Conservation (phyloP, 2,888 invertebrate species). For the Lasioglossum malachurum region DNA sequence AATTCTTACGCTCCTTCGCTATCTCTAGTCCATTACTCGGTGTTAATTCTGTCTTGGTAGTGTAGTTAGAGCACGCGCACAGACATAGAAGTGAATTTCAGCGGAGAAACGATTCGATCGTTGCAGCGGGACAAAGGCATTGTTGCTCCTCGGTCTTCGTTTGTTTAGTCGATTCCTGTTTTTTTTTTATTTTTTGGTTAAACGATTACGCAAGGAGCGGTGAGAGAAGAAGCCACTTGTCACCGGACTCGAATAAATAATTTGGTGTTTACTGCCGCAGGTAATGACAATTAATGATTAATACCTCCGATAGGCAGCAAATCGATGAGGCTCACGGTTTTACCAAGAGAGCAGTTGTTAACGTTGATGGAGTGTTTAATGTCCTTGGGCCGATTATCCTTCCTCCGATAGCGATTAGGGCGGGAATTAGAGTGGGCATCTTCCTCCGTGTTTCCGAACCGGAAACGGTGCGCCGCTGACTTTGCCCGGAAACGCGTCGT, state of each 20-base stretch:
- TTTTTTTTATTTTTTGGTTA: constrained; percentile 25
- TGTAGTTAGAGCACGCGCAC: constrained; percentile 48
- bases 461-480: constrained; percentile 44
- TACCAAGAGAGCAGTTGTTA: constrained; percentile 27
- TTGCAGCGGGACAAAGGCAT: constrained; percentile 34
- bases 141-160: background rate
- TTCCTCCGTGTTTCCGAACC: constrained; percentile 26
- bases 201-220: constrained; percentile 16
- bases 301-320: background rate
- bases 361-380: constrained; percentile 44
- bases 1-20: background rate
- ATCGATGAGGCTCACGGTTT: constrained; percentile 12
- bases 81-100: constrained; percentile 17
- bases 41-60: constrained; percentile 51
- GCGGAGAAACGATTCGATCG: constrained; percentile 16
- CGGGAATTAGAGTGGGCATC: constrained; percentile 33
- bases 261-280: background rate
- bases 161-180: background rate
- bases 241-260: background rate
- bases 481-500: constrained; percentile 51
- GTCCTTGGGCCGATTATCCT: constrained; percentile 45
- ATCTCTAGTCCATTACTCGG: background rate
- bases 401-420: constrained; percentile 49
- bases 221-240: constrained; percentile 12
- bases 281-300: constrained; percentile 12